Base-by-base conservation (phyloP, 1,140 invertebrate species). In the Parapsyche elsis region DNA sequence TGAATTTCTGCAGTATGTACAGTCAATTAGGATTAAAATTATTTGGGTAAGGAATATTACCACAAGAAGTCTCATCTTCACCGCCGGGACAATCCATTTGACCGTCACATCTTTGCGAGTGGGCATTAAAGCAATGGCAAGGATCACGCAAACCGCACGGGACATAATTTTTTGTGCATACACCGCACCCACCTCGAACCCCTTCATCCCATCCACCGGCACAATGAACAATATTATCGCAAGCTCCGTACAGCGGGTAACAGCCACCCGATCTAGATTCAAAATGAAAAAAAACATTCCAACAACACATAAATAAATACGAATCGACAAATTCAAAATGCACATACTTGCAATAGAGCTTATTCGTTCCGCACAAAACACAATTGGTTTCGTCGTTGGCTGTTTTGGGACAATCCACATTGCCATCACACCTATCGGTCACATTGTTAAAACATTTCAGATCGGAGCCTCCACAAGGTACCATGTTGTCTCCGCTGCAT, bases 61-160 rank as follows among this genome's bases (percentile, higher is more conserved):
- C 80, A 23, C 82, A 83, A 30, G 82, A 83, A 0, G 78, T 46
- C 46, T 83, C 82, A 64, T 83, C 82, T 14, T 79, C 73, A 12
- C 76, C 82, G 23, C 80, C 71, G 5, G 80, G 82, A 77, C 82
- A 83, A 71, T 83, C 82, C 53, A 83, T 83, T 38, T 81, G 79
- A 12, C 80, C 79, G 45, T 83, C 78, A 49, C 82, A 83, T 45
- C 82, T 61, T 78, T 83, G 82, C 12, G 16, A 71, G 14, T 14
- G 59, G 0, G 77, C 64, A 23, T 83, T 38, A 44, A 76, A 83
- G 26, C 82, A 83, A 59, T 80, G 76, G 38, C 82, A 83, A 30
- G 57, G 67, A 61, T 83, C 79, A 9, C 67, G 80, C 61, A 61
- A 46, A 12, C 82, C 80, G 23, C 82, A 83, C 1, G 82, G 80